Evolutionary conservation across 2,888 invertebrate genomes (phyloP), one percentile per base, ranked within the genome.

Genomic region (Aleiodes leptofemur): DNA sequence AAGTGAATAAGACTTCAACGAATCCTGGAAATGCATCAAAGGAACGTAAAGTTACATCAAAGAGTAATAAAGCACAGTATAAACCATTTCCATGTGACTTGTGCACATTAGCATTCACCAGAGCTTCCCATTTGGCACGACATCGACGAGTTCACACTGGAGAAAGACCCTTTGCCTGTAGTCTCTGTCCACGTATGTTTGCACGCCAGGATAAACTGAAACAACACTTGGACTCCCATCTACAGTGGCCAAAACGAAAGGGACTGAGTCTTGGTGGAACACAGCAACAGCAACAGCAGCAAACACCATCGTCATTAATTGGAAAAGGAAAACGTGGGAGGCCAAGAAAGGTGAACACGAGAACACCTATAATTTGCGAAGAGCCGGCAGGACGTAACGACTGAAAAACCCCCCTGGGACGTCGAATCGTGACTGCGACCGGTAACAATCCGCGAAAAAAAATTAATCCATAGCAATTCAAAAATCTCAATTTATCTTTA

Each of bases 131-230:
- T 88, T 90, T 94, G 81, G 92, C 92, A 57, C 91, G 94, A 0
- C 94, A 94, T 87, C 92, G 93, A 80, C 91, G 94, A 77, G 94
- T 94, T 38, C 94, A 94, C 89, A 94, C 94, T 0, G 94, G 94
- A 75, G 94, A 94, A 89, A 90, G 94, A 9, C 94, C 94, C 3
- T 94, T 93, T 88, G 92, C 92, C 71, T 94, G 94, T 88, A 92
- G 91, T 82, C 92, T 93, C 79, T 94, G 94, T 88, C 94, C 93
- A 0, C 92, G 94, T 73, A 93, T 93, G 81, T 94, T 94, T 90
- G 94, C 94, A 29, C 90, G 94, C 76, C 94, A 94, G 81, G 94
- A 94, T 88, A 94, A 94, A 85, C 90, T 94, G 82, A 93, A 94
- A 78, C 92, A 94, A 81, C 94, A 94, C 71, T 73, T 88, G 77